Conservation (phyloP, 2,113 vertebrate species). For the Alethe diademata region DNA sequence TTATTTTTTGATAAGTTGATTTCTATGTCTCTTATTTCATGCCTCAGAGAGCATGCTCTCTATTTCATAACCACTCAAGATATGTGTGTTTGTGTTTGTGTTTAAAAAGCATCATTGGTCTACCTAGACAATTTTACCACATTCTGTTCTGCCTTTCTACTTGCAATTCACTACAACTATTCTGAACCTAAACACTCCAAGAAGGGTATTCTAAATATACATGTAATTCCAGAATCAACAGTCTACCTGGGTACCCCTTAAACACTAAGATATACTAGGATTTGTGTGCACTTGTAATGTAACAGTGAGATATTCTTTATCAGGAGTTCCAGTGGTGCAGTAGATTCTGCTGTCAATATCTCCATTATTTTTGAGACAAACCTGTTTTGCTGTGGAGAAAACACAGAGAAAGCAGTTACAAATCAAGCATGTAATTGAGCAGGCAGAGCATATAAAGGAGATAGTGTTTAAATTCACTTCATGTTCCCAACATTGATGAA, state of each 20-base stretch:
- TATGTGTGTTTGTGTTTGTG: background rate
- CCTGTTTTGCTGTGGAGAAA: background rate
- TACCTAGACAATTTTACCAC: background rate
- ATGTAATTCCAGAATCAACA: background rate
- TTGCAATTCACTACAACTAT: background rate
- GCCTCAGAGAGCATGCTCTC: background rate
- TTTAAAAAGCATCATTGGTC: background rate
- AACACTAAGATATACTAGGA: background rate
- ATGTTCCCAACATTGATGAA: background rate
- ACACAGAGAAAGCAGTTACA: background rate
- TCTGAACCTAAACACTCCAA: background rate
- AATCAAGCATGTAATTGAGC: background rate
- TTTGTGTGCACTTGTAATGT: background rate
- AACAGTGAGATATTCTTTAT: background rate
- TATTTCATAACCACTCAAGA: background rate
- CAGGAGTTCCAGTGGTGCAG: background rate
- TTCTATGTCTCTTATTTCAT: background rate
- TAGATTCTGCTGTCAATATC: background rate
- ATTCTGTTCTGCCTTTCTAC: background rate
- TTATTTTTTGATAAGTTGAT: background rate
- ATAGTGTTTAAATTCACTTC: background rate
- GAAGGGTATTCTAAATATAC: background rate
- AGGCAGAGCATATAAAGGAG: background rate
- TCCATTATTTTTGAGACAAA: background rate
- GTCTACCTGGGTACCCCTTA: background rate